Evolutionary conservation across 92 coral and sea anemone species (phyloP).

Genomic region (Heteractis magnifica): DNA sequence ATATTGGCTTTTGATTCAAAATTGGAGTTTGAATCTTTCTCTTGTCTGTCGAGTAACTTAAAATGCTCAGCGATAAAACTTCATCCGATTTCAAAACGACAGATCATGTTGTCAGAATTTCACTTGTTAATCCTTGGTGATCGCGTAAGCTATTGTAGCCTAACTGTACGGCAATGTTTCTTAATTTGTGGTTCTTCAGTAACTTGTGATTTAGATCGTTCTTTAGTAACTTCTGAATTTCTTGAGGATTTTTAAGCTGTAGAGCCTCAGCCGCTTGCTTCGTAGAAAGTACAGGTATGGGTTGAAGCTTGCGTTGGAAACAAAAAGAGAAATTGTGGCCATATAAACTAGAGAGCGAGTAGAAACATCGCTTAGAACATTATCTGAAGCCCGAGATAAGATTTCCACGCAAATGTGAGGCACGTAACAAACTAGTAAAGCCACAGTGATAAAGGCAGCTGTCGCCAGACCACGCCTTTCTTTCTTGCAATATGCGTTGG

Average conservation of each 20-base stretch:
- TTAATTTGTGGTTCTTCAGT: too few species aligned
- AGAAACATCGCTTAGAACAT: background rate
- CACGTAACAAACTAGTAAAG: background rate
- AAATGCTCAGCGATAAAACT: too few species aligned
- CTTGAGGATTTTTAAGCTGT: background rate
- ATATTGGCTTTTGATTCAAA: too few species aligned
- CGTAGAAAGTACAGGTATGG: conserved; percentile 1
- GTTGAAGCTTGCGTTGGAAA: conserved; percentile 2
- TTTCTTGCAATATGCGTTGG: background rate
- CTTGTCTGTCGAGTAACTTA: too few species aligned
- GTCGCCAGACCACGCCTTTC: background rate
- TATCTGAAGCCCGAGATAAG: background rate
- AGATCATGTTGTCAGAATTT: too few species aligned
- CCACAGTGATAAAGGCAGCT: background rate
- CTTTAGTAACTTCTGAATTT: background rate
- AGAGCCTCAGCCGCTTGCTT: background rate
- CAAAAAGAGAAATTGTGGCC: background rate
- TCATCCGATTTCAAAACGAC: too few species aligned
- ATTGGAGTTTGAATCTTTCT: too few species aligned
- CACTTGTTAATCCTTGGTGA: too few species aligned
- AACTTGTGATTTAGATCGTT: too few species aligned
- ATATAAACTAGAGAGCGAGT: background rate
- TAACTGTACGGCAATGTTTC: too few species aligned
- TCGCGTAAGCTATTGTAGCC: too few species aligned
- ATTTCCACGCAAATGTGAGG: conserved; percentile 1